Percentiles rank a stretch among this genome's conserved stretches.
These are phyloP conservation scores for Brachynemurus nebulosus DNA, from an alignment of 2,888 invertebrate genomes.

Conservation along the genomic window DNA sequence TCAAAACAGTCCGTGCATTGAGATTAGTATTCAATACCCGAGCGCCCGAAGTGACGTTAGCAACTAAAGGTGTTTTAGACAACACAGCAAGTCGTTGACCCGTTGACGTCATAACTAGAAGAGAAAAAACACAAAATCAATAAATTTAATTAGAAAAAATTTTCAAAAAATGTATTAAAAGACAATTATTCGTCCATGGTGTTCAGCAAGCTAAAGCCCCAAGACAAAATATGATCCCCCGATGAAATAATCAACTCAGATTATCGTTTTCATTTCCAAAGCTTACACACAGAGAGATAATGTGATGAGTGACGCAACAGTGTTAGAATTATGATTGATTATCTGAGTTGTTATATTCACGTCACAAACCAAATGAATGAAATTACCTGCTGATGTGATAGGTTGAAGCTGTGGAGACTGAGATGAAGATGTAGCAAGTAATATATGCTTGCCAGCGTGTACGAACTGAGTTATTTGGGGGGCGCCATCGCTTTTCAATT, in stretches of 20 bases:
- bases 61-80: slow-evolving; percentile 35
- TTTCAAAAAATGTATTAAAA: background rate
- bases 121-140: slow-evolving; percentile 4
- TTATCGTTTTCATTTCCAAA: too few species aligned
- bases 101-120: slow-evolving; percentile 33
- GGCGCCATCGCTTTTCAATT: background rate
- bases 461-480: slow-evolving; percentile 38
- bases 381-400: slow-evolving; percentile 26
- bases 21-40: background rate
- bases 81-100: slow-evolving; percentile 45
- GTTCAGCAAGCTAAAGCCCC: too few species aligned
- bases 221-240: background rate
- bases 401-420: slow-evolving; percentile 28
- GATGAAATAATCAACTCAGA: too few species aligned
- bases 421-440: slow-evolving; percentile 39
- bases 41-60: slow-evolving; percentile 22
- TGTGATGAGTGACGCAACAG: too few species aligned
- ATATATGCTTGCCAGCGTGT: slow-evolving; percentile 55
- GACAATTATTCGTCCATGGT: too few species aligned
- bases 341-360: too few species aligned
- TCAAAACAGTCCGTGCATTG: slow-evolving; percentile 1
- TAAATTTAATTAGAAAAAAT: background rate
- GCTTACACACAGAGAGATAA: too few species aligned
- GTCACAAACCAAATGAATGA: too few species aligned
- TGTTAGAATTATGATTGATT: too few species aligned